Base-by-base conservation (phyloP, 1,140 invertebrate species). In the Aradophagus sp. region DNA sequence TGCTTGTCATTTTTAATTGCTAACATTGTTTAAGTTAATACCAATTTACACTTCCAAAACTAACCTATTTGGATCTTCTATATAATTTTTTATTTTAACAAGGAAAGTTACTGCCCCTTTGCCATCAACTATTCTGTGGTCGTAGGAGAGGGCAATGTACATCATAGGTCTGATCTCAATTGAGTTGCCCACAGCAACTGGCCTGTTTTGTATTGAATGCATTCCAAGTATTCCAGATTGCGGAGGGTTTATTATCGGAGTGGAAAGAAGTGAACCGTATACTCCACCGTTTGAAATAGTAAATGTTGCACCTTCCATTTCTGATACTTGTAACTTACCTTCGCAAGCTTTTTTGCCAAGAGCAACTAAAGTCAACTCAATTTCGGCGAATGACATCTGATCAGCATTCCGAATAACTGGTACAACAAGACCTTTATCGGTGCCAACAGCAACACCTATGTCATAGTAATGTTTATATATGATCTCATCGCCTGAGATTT, bases 401-500 rank as follows among this genome's bases (percentile, higher is more conserved):
- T 72, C 68, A 19, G 47, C 68, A 61, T 41, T 34, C n/a, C 62
- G 44, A 44, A 59, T 19, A 13, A 72, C 62, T 29, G 68, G 68
- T 10, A 59, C 55, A 16, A 72, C 53, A 27, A 72, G 41, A 12
- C 68, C 68, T 41, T 59, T 32, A 2, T 48, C 42, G 2, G 65
- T 69, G 12, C 48, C 48, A 59, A 73, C 58, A 38, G 70, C 70
- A 29, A 73, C 42, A 59, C 65, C 52, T 32, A 73, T 53, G 47
- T 73, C 56, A 50, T 58, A 65, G 32, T 69, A 69, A 29, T 73
- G 45, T 32, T 73, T 50, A 59, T 58, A 63, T 38, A 73, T 61
- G 11, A 69, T 36, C 10, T 73, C 65, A 38, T 50, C 34, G 19
- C 65, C 56, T 35, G 27, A 29, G 19, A 89, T 89, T 23, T 87